Evolutionary conservation across 1,140 invertebrate species (phyloP).

Genomic region (Drosophila santomea): DNA sequence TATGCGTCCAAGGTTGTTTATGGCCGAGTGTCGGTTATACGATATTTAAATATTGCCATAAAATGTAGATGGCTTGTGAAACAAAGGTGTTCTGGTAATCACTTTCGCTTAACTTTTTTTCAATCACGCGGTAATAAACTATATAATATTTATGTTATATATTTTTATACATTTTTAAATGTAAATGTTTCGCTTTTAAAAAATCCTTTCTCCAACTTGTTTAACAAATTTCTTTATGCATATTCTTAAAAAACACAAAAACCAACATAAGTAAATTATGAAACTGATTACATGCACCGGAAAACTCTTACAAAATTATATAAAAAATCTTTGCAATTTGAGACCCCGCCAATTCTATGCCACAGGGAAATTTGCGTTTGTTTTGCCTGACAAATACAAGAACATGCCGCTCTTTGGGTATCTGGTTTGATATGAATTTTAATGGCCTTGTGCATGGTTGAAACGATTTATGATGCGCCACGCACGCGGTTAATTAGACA

Average conservation of each 20-base stretch:
- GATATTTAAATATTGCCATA: constrained; percentile 66
- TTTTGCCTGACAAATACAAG: constrained; percentile 34
- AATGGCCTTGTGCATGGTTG: constrained; percentile 75
- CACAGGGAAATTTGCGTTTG: constrained; percentile 32
- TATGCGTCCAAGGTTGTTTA: constrained; percentile 68
- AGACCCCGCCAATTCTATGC: constrained; percentile 17
- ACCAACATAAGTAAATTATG: neutral
- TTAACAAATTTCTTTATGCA: too few relatives aligned
- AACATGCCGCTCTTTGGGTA: constrained; percentile 42
- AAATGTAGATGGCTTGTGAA: constrained; percentile 42
- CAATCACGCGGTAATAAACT: neutral
- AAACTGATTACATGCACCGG: constrained; percentile 16
- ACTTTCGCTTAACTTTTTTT: neutral
- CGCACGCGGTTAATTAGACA: constrained; percentile 81
- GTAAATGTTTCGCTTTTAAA: neutral
- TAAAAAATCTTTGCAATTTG: neutral
- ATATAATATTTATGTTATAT: too few relatives aligned
- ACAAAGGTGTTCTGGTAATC: constrained; percentile 16
- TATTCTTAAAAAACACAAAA: too few relatives aligned
- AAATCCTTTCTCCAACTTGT: neutral
- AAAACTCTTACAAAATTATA: neutral
- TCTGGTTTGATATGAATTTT: constrained; percentile 69
- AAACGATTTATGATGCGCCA: constrained; percentile 80
- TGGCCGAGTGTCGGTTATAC: constrained; percentile 64
- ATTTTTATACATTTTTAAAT: too few relatives aligned